Evolutionary conservation across 1,140 invertebrate genomes (phyloP), one percentile per base, ranked within the genome.

Genomic region (Aphis gossypii): DNA sequence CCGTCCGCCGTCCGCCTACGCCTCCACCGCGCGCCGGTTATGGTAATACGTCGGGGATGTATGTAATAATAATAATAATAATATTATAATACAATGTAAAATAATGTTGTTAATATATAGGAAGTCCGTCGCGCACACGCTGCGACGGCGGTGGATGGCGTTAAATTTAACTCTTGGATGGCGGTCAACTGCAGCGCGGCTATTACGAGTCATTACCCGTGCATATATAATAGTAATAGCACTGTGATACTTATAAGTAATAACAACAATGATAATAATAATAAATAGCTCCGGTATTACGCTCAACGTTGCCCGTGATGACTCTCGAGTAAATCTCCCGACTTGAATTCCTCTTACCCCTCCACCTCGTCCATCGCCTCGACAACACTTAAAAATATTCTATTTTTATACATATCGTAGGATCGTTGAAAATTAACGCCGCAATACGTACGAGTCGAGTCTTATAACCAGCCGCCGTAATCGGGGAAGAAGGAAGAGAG

Each of bases 21-120:
- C 86, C 51, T 56, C 38, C 88, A 2, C 51, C 91, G 84, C 82
- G 6, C 90, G 68, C 88, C 46, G 91, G 48, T 93, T 94, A 93
- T 94, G 94, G 94, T 90, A 94, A 94, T 94, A 94, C 94, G 76
- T 87, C 60, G 60, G 60, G 60, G n/a, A 35, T 76, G 60, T 76
- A 76, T 76, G n/a, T 68, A 9, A 60, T 14, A 25, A 60, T 68
- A 76, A 35, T 18, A 76, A 41, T 68, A 9, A 30, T 14, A 25
- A 30, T 68, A 76, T 76, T 18, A 76, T 76, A 11, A 14, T 76
- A 76, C 8, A 60, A 60, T 25, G 56, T 76, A 76, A 54, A 7
- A 23, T 54, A 54, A 54, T 54, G 54, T 76, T 51, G 48, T 51
- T 51, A 51, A 20, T 76, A n/a, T 76, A 51, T 93, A 86, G 84